Conservation (phyloP, 2,888 invertebrate species). For the Ormyrus labotus region DNA sequence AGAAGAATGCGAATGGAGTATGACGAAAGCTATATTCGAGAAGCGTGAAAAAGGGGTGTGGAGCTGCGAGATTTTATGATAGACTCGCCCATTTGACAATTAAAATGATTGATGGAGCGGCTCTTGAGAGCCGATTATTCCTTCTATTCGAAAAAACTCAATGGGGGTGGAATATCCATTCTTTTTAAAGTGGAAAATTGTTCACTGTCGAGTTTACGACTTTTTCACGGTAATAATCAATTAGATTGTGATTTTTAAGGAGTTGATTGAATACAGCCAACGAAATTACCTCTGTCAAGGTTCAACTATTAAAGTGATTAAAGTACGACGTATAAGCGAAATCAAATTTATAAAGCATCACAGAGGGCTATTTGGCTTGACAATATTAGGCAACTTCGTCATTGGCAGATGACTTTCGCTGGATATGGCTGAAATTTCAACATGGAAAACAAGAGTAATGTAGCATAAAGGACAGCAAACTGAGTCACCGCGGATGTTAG, state of each 20-base stretch:
- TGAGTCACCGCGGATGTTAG: slow-evolving; percentile 25
- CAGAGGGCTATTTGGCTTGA: not conserved
- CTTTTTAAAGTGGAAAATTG: not conserved
- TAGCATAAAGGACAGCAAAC: slow-evolving; percentile 12
- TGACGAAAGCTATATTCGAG: slow-evolving; percentile 16
- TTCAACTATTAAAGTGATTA: not conserved
- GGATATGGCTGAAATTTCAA: slow-evolving; percentile 28
- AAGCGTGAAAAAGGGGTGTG: slow-evolving; percentile 15
- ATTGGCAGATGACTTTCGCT: slow-evolving; percentile 26
- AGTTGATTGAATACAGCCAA: not conserved
- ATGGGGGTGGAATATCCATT: too few relatives aligned
- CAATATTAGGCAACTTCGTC: not conserved
- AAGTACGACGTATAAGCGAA: not conserved
- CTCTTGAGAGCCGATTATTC: not conserved
- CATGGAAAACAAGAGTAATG: slow-evolving; percentile 22
- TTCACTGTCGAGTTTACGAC: not conserved
- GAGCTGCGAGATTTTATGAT: not conserved
- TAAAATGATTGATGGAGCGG: slow-evolving; percentile 15
- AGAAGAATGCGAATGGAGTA: slow-evolving; percentile 2
- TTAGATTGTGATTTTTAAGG: not conserved
- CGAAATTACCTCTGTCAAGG: not conserved
- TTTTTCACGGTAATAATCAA: slow-evolving; percentile 7
- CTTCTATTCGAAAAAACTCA: too few relatives aligned
- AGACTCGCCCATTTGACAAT: not conserved
- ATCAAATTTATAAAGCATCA: slow-evolving; percentile 3